Base-by-base conservation (phyloP, 2,797 vertebrate species). In the Catharus ustulatus region DNA sequence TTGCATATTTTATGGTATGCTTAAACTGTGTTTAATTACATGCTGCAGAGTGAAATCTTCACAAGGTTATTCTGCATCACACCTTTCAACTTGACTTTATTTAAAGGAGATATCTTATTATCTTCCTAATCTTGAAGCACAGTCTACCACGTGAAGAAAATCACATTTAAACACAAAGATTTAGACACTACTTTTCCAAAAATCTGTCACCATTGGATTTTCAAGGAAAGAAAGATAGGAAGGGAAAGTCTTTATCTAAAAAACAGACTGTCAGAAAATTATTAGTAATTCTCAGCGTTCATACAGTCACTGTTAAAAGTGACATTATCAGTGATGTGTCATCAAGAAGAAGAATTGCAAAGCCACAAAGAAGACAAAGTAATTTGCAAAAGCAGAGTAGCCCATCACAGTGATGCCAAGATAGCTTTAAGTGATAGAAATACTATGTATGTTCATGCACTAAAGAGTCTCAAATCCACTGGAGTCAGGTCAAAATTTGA, bases 361-460 rank as follows among this genome's bases (percentile, higher is more conserved):
- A 97, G 92, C 61, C 87, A 85, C 21, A 84, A 92, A 84, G 79
- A 96, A 86, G 80, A 95, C 95, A 96, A 97, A 97, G 81, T 84
- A 96, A 98, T 97, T 97, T 97, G 76, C 82, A 86, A 71, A 95
- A 95, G 89, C 93, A 96, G 59, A 90, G 82, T 83, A 96, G 90
- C 84, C 81, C 92, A 93, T 94, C 84, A 84, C 72, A 96, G 12
- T 30, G 62, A 84, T 97, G 93, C 52, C 82, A 85, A 92, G 86
- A 95, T 59, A 95, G 71, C 80, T 94, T 94, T 87, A 75, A 55
- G 62, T 93, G 89, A 95, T 55, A 72, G 78, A 87, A 95, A 87
- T 96, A 90, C 79, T 87, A 32, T 54, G 42, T 46, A 68, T 81
- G 36, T 43, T 91, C 59, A 36, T 40, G 61, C 61, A 73, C 93